Conservation (phyloP, 2,113 vertebrate species). For the Tetraodon nigroviridis region DNA sequence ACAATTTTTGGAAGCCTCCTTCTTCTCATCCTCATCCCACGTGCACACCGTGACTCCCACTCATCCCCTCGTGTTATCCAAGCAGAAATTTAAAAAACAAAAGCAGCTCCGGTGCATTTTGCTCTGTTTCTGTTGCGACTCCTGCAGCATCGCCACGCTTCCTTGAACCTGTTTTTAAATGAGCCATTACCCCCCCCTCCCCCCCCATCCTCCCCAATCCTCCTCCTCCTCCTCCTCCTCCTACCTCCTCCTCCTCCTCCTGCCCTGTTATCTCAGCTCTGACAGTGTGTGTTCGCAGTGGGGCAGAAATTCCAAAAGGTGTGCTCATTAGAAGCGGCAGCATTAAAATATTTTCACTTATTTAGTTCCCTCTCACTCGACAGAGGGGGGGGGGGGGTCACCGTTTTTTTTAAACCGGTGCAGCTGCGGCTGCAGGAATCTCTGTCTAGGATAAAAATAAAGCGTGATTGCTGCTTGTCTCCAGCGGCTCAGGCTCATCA, state of each 20-base stretch:
- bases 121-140: too few species aligned
- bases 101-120: too few species aligned
- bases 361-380: slow-evolving; percentile 25
- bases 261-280: slow-evolving; percentile 26
- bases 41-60: too few species aligned
- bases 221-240: too few species aligned
- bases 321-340: slow-evolving; percentile 41
- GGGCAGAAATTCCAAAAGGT: slow-evolving; percentile 36
- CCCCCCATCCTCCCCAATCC: too few species aligned
- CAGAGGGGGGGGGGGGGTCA: slow-evolving; percentile 10
- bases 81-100: too few species aligned
- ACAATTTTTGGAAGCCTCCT: too few species aligned
- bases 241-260: slow-evolving; percentile 8
- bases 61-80: too few species aligned
- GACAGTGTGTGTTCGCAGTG: slow-evolving; percentile 30
- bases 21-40: too few species aligned
- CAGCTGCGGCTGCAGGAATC: slow-evolving; percentile 2
- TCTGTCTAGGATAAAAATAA: slow-evolving; percentile 19
- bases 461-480: slow-evolving; percentile 15
- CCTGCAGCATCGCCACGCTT: background rate
- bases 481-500: slow-evolving; percentile 51
- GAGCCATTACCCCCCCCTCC: slow-evolving; percentile 17
- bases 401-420: slow-evolving; percentile 28
- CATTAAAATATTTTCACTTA: slow-evolving; percentile 51
- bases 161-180: slow-evolving; percentile 20